Evolutionary conservation across 2,888 invertebrate genomes (phyloP), one percentile per base, ranked within the genome.

Genomic region (Ephialtes manifestator): DNA sequence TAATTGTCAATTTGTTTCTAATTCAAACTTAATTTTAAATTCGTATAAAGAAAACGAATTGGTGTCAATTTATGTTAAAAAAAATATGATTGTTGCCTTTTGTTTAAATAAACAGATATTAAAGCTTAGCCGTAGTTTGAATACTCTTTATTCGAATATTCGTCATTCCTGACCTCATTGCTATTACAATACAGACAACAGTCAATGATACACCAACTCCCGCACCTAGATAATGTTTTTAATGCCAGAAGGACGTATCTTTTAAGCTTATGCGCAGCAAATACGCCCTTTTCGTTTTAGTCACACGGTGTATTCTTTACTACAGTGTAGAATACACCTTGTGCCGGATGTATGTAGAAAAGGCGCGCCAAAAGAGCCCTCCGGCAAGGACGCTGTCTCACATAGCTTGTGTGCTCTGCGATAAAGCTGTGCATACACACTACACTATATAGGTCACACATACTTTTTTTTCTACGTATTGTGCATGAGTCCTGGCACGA

Each of bases 301-400:
- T 13, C 31, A n/a, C 31, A 15, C 31, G 11, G 46, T 48, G 1
- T 28, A 24, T 20, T 43, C 18, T 31, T 31, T 28, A 8, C 46
- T 31, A 15, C 15, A 67, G 18, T 46, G 63, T 65, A n/a, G n/a
- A 18, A 68, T 28, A 58, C 10, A 39, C 7, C 8, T 8, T 10
- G 24, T n/a, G 4, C 48, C 58, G 70, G 51, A 81, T 75, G 75
- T 68, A 20, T 63, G 68, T 51, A 31, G 60, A 68, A 76, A 39
- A 70, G 81, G 75, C 39, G 81, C 68, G 81, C 81, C 70, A 28
- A 81, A 81, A 74, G 48, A 68, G 39, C 35, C 65, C 65, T 18
- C 51, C 75, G 51, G 28, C 60, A 24, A 81, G 51, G 60, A 75
- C 58, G 20, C 58, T 13, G 28, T 65, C 60, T 2, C 18, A 46